A percentile compares a stretch with the other conserved stretches of the same genome.
phyloP scores from a whole-genome alignment of 2,113 vertebrate genomes.

The Neomonachus schauinslandi region DNA sequence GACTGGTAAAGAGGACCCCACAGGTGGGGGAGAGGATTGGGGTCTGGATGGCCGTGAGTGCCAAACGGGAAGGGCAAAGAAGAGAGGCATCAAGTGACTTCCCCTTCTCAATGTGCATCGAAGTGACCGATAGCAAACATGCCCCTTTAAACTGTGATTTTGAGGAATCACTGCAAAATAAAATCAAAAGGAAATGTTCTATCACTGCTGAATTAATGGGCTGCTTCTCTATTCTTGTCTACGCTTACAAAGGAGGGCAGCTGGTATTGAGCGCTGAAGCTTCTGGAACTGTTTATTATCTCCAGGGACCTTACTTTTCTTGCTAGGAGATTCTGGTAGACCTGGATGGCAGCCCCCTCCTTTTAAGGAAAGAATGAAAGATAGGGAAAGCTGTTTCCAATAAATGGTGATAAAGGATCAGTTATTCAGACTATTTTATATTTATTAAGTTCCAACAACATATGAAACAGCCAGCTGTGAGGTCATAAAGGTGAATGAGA shows the following conservation, averaged over 20 bases:
- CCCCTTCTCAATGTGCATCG: background rate
- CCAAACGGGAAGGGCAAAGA: background rate
- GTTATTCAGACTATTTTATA: conserved; percentile 2
- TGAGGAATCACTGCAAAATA: conserved; percentile 23
- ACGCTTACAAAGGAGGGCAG: background rate
- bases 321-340: background rate
- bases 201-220: conserved; percentile 37
- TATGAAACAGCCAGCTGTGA: background rate
- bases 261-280: background rate
- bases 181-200: conserved; percentile 14
- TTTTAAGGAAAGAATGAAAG: background rate
- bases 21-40: rapidly evolving
- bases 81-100: background rate
- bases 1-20: background rate
- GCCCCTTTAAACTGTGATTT: background rate
- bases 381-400: background rate
- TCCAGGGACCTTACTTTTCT: background rate
- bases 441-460: background rate
- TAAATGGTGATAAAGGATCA: background rate
- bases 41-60: background rate
- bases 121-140: background rate
- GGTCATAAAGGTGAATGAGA: background rate
- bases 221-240: background rate
- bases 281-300: background rate
- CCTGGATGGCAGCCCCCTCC: background rate